These are phyloP conservation scores for Tinea trinotella DNA, from an alignment of 2,888 invertebrate species.

Conservation along the genomic window DNA sequence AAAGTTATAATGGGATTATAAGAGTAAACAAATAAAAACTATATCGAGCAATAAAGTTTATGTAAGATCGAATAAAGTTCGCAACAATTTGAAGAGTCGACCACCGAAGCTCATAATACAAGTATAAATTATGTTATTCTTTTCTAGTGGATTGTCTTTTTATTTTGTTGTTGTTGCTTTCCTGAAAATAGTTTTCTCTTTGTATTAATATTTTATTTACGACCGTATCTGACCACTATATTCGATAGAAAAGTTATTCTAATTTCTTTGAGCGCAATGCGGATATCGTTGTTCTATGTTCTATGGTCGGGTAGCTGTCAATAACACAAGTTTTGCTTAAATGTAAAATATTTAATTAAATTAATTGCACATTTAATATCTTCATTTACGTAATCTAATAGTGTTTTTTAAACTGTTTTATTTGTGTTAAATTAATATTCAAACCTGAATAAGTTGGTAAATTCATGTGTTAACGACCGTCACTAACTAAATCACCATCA, in stretches of 20 bases:
- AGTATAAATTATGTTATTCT: slow-evolving; percentile 18
- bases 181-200: slow-evolving; percentile 16
- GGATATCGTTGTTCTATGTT: neutral
- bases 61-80: neutral
- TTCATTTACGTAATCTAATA: too few relatives aligned
- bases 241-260: slow-evolving; percentile 8
- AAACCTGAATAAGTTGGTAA: too few relatives aligned
- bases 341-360: too few relatives aligned
- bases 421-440: too few relatives aligned
- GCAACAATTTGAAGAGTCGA: neutral
- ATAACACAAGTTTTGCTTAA: too few relatives aligned
- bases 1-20: too few relatives aligned
- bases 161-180: slow-evolving; percentile 12
- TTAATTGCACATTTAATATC: too few relatives aligned
- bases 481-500: too few relatives aligned
- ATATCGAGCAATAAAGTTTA: neutral
- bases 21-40: too few relatives aligned
- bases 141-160: slow-evolving; percentile 8
- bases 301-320: neutral
- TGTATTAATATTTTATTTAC: slow-evolving; percentile 18
- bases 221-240: neutral
- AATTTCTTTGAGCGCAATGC: neutral
- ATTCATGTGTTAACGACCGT: too few relatives aligned
- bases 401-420: too few relatives aligned
- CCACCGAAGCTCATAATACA: neutral